Conservation (phyloP, 2,888 invertebrate species). For the Acronicta alni region DNA sequence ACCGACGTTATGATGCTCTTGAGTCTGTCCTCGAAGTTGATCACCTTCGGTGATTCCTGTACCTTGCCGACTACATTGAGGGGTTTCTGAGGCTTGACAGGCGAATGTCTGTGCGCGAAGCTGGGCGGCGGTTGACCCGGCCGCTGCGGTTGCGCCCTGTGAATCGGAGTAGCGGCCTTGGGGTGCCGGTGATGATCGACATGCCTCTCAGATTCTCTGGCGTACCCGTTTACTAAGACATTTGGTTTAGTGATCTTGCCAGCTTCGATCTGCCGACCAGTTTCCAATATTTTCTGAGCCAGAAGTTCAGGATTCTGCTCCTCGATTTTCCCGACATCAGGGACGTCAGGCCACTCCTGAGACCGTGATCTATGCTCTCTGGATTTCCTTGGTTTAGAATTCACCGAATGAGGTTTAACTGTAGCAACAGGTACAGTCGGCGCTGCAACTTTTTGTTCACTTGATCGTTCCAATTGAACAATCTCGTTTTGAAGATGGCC, state of each 20-base stretch:
- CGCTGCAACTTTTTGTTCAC: constrained; percentile 88
- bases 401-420: constrained; percentile 81
- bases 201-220: constrained; percentile 73
- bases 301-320: constrained; percentile 97
- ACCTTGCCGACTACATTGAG: constrained; percentile 86
- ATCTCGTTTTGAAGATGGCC: constrained; percentile 95
- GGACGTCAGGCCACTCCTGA: constrained; percentile 97
- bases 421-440: constrained; percentile 78
- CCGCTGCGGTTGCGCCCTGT: constrained; percentile 68
- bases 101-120: constrained; percentile 71
- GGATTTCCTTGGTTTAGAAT: constrained; percentile 82
- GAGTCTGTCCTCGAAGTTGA: constrained; percentile 96
- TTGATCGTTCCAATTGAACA: constrained; percentile 92
- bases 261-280: constrained; percentile 96
- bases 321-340: constrained; percentile 96
- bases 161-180: constrained; percentile 62
- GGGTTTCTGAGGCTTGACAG: constrained; percentile 79
- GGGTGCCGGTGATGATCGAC: constrained; percentile 63
- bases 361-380: constrained; percentile 94
- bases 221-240: constrained; percentile 81
- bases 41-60: constrained; percentile 93
- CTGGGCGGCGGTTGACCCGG: constrained; percentile 60
- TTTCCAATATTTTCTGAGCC: constrained; percentile 96
- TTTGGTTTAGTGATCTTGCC: constrained; percentile 90
- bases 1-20: constrained; percentile 96